phyloP scores from a whole-genome alignment of 2,888 invertebrate genomes.

The Cosmopolites sordidus region DNA sequence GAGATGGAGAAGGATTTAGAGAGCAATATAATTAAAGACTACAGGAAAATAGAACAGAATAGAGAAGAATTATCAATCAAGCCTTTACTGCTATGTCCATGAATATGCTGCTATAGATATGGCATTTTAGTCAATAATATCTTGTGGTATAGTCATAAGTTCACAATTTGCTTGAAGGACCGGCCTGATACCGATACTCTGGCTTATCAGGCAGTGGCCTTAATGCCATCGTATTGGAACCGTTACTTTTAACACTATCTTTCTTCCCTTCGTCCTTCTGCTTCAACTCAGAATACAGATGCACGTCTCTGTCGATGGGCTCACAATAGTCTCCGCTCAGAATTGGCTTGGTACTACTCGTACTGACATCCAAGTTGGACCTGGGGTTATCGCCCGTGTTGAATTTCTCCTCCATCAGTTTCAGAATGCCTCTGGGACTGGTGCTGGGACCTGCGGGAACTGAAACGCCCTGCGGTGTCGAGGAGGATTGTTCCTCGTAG shows the following conservation, averaged over 20 bases:
- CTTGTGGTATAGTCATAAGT: too few relatives aligned
- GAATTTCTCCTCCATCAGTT: conserved; percentile 57
- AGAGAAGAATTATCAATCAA: too few relatives aligned
- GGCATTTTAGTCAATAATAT: too few relatives aligned
- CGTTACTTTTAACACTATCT: conserved; percentile 37
- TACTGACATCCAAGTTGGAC: conserved; percentile 9
- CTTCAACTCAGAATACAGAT: conserved; percentile 55
- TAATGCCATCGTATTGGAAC: conserved; percentile 59
- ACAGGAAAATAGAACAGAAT: too few relatives aligned
- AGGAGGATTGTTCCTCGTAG: conserved; percentile 47
- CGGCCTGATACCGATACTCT: conserved; percentile 28
- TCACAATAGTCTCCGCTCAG: conserved; percentile 55
- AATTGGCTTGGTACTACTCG: conserved; percentile 33
- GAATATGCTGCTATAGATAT: too few relatives aligned
- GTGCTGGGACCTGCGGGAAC: conserved; percentile 27
- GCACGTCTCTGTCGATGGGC: conserved; percentile 53
- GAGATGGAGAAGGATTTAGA: too few relatives aligned
- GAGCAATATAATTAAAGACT: too few relatives aligned
- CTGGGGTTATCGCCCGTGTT: conserved; percentile 39
- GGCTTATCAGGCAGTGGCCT: conserved; percentile 68
- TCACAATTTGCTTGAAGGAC: conserved; percentile 33
- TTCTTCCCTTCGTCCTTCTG: conserved; percentile 42
- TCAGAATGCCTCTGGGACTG: conserved; percentile 57
- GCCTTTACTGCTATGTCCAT: too few relatives aligned
- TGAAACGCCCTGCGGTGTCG: conserved; percentile 10